Percentiles rank a stretch among this genome's conserved stretches.
These are phyloP conservation scores for Odontesthes bonariensis DNA, from an alignment of 2,113 vertebrate genomes.

Conservation along the genomic window DNA sequence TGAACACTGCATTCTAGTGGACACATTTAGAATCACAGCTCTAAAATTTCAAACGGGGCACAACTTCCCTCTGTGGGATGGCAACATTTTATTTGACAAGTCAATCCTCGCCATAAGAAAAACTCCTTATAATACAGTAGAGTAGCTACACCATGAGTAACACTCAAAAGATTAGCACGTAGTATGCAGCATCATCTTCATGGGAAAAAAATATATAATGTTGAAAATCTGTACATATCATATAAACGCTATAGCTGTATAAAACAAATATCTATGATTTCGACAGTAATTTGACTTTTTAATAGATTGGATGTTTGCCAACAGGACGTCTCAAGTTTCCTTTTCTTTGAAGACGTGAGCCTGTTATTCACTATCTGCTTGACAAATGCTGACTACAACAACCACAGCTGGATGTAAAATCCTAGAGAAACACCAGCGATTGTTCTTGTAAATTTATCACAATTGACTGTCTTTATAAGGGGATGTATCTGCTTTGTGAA, in stretches of 20 bases:
- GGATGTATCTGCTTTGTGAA: no score
- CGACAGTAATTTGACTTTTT: no score
- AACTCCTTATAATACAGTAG: background rate
- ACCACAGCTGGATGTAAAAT: no score
- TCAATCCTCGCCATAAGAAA: background rate
- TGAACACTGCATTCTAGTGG: constrained; percentile 21
- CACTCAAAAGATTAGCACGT: constrained; percentile 3
- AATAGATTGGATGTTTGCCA: no score
- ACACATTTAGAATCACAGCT: background rate
- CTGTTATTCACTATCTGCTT: no score
- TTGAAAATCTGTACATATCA: constrained; percentile 14
- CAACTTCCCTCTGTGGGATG: no score
- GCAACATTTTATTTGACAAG: constrained; percentile 4
- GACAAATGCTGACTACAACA: background rate
- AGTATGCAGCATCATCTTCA: background rate
- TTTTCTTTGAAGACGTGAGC: no score
- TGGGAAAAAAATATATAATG: background rate
- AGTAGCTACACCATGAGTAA: constrained; percentile 1
- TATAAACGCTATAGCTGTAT: background rate
- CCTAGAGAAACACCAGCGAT: no score
- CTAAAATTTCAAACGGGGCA: background rate
- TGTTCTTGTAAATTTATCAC: no score
- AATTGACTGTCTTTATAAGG: no score
- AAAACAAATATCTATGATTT: constrained; percentile 1
- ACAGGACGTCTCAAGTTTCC: no score